Evolutionary conservation across 1,140 invertebrate species (phyloP), one percentile per base, ranked within the genome.

Genomic region (Goniozus legneri): DNA sequence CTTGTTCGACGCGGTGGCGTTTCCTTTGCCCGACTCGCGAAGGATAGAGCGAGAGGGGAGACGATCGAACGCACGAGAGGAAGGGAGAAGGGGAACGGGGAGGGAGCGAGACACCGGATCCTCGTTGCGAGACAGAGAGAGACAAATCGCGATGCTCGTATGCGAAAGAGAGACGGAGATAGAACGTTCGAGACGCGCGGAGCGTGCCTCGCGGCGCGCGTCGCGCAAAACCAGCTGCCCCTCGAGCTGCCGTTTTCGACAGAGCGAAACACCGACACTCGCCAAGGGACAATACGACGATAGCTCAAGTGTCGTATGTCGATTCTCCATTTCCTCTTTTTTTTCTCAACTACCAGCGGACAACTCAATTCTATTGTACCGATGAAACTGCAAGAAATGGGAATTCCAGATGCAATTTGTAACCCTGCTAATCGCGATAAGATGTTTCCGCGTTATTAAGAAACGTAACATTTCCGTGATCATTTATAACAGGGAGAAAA

Each of bases 1-100:
- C 40, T 54, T 34, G 27, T 54, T 12, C 41, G n/a, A 24, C 15
- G n/a, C 2, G 4, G 10, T 7, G 8, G n/a, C 19, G 8, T 15
- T 27, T 30, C 15, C 21, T 13, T 16, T 16, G 4, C 24, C 4
- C 22, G 44, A 31, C 43, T 34, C 22, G 24, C 24, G 14, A 35
- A 21, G 21, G 8, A 34, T 35, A 49, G n/a, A 7, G 35, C 3
- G 15, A 21, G 12, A 41, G 16, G 16, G 35, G 44, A 34, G 35
- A 3, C 8, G 15, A n/a, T 15, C 16, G 19, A 6, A 10, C 3
- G 22, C 3, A 2, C 13, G 27, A 47, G 20, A 38, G 18, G 20
- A 36, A 34, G 47, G 10, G 16, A 18, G 14, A 8, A 37, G n/a
- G 7, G 10, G 22, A 41, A n/a, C 8, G 12, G 14, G 3, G 31